Conservation (phyloP, 2,797 vertebrate genomes). For the Coregonus sp. region DNA sequence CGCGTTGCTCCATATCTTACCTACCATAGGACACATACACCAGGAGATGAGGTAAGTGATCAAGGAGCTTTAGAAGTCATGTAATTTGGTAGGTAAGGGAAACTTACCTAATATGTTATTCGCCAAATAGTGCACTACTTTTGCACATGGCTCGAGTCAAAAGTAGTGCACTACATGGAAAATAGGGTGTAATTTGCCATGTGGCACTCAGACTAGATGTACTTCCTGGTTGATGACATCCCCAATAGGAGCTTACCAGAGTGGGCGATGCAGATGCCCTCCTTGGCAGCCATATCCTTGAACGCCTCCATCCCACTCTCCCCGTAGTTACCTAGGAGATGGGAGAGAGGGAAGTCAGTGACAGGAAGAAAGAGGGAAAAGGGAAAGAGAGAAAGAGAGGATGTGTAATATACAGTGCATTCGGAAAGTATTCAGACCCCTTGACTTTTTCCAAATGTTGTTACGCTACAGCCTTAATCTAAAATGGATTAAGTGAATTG, state of each 20-base stretch:
- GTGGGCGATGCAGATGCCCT: conserved; percentile 97
- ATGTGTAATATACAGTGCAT: too few species aligned
- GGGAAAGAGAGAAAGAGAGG: too few species aligned
- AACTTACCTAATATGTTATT: too few species aligned
- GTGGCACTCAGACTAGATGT: not conserved
- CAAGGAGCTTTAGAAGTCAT: too few species aligned
- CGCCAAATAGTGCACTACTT: not conserved
- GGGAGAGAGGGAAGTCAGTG: conserved; percentile 11
- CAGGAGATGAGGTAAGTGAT: not conserved
- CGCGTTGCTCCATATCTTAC: conserved; percentile 98
- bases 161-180: too few species aligned
- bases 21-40: conserved; percentile 34
- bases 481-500: too few species aligned
- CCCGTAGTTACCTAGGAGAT: conserved; percentile 90
- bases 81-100: too few species aligned
- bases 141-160: not conserved
- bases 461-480: too few species aligned
- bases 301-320: conserved; percentile 99
- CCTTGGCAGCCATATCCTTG: conserved; percentile 96
- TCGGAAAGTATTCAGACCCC: too few species aligned
- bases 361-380: not conserved
- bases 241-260: conserved; percentile 76
- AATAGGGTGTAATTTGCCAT: not conserved
- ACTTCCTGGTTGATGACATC: not conserved
- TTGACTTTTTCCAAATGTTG: too few species aligned